Evolutionary conservation across 2,113 vertebrate species (phyloP).

Genomic region (Tenrec ecaudatus): DNA sequence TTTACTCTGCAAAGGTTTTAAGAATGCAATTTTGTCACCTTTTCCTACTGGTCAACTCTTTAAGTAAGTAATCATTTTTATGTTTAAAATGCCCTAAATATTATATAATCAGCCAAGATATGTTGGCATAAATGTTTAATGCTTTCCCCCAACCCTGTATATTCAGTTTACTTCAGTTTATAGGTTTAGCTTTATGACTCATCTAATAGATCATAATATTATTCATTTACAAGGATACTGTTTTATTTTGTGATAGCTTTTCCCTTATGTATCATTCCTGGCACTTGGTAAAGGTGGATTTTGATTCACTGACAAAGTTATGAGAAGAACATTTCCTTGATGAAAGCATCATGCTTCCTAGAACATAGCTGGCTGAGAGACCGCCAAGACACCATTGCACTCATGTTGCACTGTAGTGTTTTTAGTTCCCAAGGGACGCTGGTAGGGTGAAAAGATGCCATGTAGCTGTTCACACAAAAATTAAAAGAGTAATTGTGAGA

Average conservation of each 20-base stretch:
- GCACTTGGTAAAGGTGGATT: not conserved
- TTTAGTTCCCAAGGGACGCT: conserved; percentile 36
- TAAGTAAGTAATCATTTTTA: not conserved
- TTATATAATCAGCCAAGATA: not conserved
- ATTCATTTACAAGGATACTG: not conserved
- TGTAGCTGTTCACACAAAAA: not conserved
- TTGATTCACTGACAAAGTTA: conserved; percentile 1
- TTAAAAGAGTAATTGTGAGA: conserved; percentile 4
- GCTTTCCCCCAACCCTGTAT: not conserved
- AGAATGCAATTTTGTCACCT: not conserved
- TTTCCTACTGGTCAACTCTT: not conserved
- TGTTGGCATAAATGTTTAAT: conserved; percentile 42
- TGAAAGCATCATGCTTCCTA: not conserved
- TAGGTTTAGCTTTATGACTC: conserved; percentile 6
- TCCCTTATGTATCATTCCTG: conserved; percentile 23
- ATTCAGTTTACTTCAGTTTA: not conserved
- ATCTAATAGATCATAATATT: conserved; percentile 17
- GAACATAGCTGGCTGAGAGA: not conserved
- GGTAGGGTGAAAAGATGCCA: not conserved
- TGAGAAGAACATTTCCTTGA: conserved; percentile 38
- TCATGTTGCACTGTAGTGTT: not conserved
- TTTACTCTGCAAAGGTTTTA: not conserved
- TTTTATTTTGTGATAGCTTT: not conserved
- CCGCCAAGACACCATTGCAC: not conserved
- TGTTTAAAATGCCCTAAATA: not conserved